phyloP scores from a whole-genome alignment of 2,113 vertebrate genomes.

The Bufo gargarizans region DNA sequence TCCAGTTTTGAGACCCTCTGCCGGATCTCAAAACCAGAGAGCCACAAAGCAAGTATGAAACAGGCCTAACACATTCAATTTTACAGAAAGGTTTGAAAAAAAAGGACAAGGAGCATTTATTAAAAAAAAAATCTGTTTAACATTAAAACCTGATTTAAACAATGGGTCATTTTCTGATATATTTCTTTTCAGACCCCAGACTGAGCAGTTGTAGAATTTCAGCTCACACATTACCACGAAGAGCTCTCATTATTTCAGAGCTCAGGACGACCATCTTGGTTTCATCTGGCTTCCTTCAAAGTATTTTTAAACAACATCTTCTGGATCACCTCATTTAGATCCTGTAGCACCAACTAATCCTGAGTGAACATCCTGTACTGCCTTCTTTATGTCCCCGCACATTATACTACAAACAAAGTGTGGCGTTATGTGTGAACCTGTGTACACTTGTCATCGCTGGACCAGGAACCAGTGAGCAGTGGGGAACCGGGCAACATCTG shows the following conservation, averaged over 20 bases:
- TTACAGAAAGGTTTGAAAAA: neutral
- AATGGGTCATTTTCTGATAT: neutral
- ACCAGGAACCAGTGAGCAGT: too few relatives aligned
- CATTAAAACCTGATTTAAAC: neutral
- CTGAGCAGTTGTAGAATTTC: neutral
- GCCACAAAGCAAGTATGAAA: too few relatives aligned
- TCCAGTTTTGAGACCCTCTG: too few relatives aligned
- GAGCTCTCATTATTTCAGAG: neutral
- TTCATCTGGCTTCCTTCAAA: constrained; percentile 26
- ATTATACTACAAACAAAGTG: neutral
- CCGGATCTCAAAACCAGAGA: too few relatives aligned
- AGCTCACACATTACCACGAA: constrained; percentile 3
- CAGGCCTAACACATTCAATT: neutral
- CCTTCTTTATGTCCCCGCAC: neutral
- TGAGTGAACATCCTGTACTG: constrained; percentile 5
- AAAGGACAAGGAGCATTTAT: neutral
- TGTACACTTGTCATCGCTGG: too few relatives aligned
- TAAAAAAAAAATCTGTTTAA: neutral
- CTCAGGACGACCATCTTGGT: constrained; percentile 11
- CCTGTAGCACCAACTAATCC: neutral
- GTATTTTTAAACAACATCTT: neutral
- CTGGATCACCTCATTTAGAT: constrained; percentile 32
- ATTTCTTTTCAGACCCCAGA: neutral
- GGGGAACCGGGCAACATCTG: too few relatives aligned
- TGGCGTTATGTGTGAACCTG: too few relatives aligned